Base-by-base conservation (phyloP, 2,113 vertebrate genomes). In the Acanthochromis polyacanthus region DNA sequence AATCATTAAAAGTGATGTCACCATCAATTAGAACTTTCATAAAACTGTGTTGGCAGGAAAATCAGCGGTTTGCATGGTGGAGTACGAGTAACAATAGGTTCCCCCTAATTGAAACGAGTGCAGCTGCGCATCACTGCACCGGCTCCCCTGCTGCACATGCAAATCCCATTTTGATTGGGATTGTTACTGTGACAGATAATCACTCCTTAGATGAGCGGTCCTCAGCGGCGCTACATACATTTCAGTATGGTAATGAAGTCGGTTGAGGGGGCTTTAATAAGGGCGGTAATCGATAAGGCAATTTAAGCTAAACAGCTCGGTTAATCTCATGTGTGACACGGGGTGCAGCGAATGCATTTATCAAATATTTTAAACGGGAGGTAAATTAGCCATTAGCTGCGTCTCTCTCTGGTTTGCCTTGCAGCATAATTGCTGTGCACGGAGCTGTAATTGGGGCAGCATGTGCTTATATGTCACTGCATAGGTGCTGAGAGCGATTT, bases 231-330 rank as follows among this genome's bases (percentile, higher is more conserved):
- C 72, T 64, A 19, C 60, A 46, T 56, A 50, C 43, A 71, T 80
- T 55, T 73, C 52, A 84, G 81, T 84, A 87, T 81, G 68, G 38
- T 76, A 83, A 92, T 87, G 60, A 79, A 81, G 84, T 60, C 75
- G 55, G 69, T 52, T 2, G 60, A 67, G 57, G 83, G 80, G 40
- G 59, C 52, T 70, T 72, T 82, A 89, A 84, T 79, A 77, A 83
- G 75, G 15, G 28, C 65, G 43, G 63, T 76, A 87, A 91, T 91
- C 78, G 60, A 90, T 90, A 85, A 74, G 60, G 70, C 78, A 88
- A 85, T 83, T 86, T 63, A 48, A 58, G 73, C 56, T 85, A 73
- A 88, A 82, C 73, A 68, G 85, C 68, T 15, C 43, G 46, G 68
- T 86, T 84, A 71, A 81, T 82, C 64, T 84, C 43, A 80, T 1